phyloP scores from a whole-genome alignment of 2,797 vertebrate species.

The Halcyon leucocephala region DNA sequence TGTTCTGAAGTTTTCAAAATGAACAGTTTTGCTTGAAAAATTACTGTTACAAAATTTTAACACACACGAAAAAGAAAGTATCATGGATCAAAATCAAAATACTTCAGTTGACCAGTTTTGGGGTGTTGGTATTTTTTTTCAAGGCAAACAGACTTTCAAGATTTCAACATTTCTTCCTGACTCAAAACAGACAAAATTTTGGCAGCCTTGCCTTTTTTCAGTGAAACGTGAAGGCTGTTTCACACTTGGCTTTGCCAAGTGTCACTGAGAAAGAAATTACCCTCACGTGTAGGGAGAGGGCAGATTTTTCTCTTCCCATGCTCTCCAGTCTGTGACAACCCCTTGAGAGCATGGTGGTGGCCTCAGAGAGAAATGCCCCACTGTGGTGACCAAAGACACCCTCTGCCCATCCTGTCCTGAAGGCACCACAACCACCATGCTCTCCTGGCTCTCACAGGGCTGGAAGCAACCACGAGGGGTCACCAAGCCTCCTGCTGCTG shows the following conservation, averaged over 20 bases:
- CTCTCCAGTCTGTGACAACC: accelerated
- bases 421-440: accelerated
- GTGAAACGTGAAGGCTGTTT: constrained; percentile 25
- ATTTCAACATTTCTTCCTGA: constrained; percentile 39
- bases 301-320: neutral
- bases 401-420: neutral
- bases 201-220: constrained; percentile 32
- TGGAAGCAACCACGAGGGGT: neutral
- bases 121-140: constrained; percentile 50
- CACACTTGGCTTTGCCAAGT: constrained; percentile 32
- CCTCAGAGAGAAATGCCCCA: neutral
- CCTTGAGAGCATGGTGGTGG: accelerated
- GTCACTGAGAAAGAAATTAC: neutral
- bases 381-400: neutral
- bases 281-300: neutral
- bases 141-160: constrained; percentile 46
- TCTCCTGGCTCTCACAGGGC: neutral
- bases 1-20: constrained; percentile 40
- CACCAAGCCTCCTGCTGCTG: neutral
- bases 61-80: neutral
- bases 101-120: constrained; percentile 49
- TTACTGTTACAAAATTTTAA: constrained; percentile 11
- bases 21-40: constrained; percentile 33
- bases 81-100: constrained; percentile 38
- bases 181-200: constrained; percentile 56